Evolutionary conservation across 2,113 vertebrate species (phyloP), one percentile per base, ranked within the genome.

Genomic region (Sitta europaea): DNA sequence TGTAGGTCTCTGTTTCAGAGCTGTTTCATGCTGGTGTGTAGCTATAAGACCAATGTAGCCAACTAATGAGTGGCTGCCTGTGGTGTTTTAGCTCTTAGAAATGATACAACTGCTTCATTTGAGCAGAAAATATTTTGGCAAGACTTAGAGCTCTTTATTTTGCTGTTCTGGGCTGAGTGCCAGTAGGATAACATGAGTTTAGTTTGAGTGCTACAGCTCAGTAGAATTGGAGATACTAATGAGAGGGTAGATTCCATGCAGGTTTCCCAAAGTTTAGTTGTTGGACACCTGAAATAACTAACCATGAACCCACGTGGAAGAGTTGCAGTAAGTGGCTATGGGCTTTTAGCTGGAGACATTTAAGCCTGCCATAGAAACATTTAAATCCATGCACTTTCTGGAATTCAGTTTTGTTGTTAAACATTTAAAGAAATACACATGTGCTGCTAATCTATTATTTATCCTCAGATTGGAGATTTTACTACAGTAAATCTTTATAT

Each of bases 111-210:
- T 90, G 45, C 74, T 58, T 76, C 14, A 25, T 78, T 71, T 78
- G 55, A 81, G 38, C 68, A 83, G 75, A 76, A 95, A 83, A 70
- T 90, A 43, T 71, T 93, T 96, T 94, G 92, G 88, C 87, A 92
- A 62, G 50, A 66, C 33, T 86, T 76, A 0, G 24, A 79, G 81
- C 25, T 85, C 63, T 82, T 85, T 61, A 40, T 93, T 91, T 96
- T 91, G 78, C 47, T 90, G 0, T 90, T 90, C 81, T 88, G 63
- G 78, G 86, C 82, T 21, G 40, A 40, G 16, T 77, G 86, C 86
- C 91, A 94, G 2, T 21, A 17, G 67, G 67, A 51, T 86, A 92
- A 73, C 19, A 18, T 14, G 77, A 85, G 42, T 79, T 81, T 8
- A 67, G 36, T 85, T 93, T 24, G 75, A 92, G 75, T 59, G 76